A percentile compares a stretch with the other conserved stretches of the same genome.
Evolutionary conservation across 2,113 vertebrate genomes (phyloP).

Genomic region (Beaufortia kweichowensis): DNA sequence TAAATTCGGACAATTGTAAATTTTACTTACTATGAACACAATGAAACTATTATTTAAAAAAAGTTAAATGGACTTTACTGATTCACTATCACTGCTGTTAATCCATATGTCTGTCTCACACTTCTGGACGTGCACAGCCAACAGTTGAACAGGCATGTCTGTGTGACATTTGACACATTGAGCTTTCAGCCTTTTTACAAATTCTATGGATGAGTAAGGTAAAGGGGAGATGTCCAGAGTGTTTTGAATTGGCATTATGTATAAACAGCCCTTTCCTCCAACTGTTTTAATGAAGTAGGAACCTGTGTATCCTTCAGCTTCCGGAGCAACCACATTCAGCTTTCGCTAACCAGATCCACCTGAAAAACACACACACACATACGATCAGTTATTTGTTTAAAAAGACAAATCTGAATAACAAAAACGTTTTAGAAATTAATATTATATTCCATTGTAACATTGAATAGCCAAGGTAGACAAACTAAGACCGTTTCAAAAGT

Average conservation of each 20-base stretch:
- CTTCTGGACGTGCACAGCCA: conserved; percentile 12
- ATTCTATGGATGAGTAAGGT: conserved; percentile 22
- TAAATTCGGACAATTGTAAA: background rate
- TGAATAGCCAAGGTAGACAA: background rate
- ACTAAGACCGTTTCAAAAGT: too few species aligned
- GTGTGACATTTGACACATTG: background rate
- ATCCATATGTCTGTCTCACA: conserved; percentile 9
- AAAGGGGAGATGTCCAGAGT: conserved; percentile 7
- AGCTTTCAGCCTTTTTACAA: conserved; percentile 27
- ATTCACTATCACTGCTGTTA: background rate
- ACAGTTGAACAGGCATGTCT: conserved; percentile 1
- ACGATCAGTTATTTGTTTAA: background rate
- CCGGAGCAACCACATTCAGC: background rate
- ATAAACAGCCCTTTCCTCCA: conserved; percentile 8
- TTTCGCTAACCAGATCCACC: background rate
- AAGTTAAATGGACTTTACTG: background rate
- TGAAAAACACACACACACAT: too few species aligned
- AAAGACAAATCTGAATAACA: too few species aligned
- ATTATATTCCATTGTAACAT: background rate
- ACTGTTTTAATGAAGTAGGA: too few species aligned
- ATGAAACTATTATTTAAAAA: too few species aligned
- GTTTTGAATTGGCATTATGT: conserved; percentile 12
- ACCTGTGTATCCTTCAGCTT: background rate
- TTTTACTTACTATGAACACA: too few species aligned
- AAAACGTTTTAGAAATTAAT: background rate